phyloP scores from a whole-genome alignment of 1,140 invertebrate genomes.

The Tyrophagus putrescentiae region DNA sequence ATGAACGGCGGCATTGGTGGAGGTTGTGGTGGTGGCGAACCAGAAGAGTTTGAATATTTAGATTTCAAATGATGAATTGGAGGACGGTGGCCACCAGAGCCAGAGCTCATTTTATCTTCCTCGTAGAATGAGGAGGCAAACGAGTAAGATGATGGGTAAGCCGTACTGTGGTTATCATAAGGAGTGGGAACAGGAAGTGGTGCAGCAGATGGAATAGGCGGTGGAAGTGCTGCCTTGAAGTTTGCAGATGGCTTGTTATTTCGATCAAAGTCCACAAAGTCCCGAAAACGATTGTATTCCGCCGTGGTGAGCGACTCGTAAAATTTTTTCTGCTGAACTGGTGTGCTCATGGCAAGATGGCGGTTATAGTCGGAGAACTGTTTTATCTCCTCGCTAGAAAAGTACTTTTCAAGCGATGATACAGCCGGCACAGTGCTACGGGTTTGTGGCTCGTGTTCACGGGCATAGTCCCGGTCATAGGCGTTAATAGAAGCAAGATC shows the following conservation, averaged over 20 bases:
- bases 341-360: not conserved
- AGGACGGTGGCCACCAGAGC: not conserved
- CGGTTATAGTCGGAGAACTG: slow-evolving; percentile 10
- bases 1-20: no score
- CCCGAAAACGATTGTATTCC: slow-evolving; percentile 4
- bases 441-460: not conserved
- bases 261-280: not conserved
- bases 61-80: not conserved
- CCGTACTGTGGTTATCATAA: not conserved
- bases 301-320: not conserved
- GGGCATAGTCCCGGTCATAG: not conserved
- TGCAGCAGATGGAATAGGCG: not conserved
- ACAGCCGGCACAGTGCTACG: not conserved
- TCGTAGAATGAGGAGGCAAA: slow-evolving; percentile 5
- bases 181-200: not conserved
- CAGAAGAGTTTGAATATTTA: not conserved
- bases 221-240: not conserved
- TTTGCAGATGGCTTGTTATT: not conserved
- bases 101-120: not conserved
- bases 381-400: not conserved
- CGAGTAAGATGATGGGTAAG: not conserved
- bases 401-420: slow-evolving; percentile 5
- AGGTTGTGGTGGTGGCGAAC: not conserved
- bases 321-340: slow-evolving; percentile 9
- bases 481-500: not conserved